Percentiles rank a stretch among this genome's conserved stretches.
Conservation (phyloP, 2,797 vertebrate species). For the Channa striata region DNA sequence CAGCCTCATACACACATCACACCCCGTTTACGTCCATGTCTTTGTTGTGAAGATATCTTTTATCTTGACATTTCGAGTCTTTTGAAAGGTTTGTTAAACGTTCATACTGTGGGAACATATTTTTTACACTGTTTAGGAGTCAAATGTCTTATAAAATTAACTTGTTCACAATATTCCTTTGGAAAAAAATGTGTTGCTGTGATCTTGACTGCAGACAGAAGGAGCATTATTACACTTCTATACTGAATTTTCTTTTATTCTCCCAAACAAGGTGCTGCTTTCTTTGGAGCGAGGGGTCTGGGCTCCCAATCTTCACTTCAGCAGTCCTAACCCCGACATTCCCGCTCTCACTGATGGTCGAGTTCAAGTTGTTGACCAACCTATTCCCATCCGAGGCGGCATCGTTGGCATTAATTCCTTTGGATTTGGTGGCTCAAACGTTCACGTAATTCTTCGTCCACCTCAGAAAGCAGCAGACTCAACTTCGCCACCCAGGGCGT, state of each 20-base stretch:
- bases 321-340: conserved; percentile 90
- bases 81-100: too few species aligned
- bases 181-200: too few species aligned
- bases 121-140: too few species aligned
- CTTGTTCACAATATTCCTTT: too few species aligned
- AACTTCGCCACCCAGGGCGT: not conserved
- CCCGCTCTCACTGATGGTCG: conserved; percentile 89
- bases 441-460: conserved; percentile 92
- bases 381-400: conserved; percentile 88
- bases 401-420: conserved; percentile 94
- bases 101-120: too few species aligned
- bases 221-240: too few species aligned
- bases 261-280: conserved; percentile 87
- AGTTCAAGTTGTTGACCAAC: conserved; percentile 87
- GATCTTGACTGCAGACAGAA: too few species aligned
- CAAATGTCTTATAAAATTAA: too few species aligned
- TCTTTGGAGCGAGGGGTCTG: conserved; percentile 92
- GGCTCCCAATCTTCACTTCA: conserved; percentile 96
- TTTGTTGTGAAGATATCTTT: too few species aligned
- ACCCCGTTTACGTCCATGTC: too few species aligned
- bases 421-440: conserved; percentile 97
- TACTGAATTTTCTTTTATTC: not conserved
- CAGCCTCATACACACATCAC: too few species aligned
- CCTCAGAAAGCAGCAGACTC: conserved; percentile 41
- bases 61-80: too few species aligned